phyloP scores from a whole-genome alignment of 2,888 invertebrate species.

The Eupithecia subumbrata region DNA sequence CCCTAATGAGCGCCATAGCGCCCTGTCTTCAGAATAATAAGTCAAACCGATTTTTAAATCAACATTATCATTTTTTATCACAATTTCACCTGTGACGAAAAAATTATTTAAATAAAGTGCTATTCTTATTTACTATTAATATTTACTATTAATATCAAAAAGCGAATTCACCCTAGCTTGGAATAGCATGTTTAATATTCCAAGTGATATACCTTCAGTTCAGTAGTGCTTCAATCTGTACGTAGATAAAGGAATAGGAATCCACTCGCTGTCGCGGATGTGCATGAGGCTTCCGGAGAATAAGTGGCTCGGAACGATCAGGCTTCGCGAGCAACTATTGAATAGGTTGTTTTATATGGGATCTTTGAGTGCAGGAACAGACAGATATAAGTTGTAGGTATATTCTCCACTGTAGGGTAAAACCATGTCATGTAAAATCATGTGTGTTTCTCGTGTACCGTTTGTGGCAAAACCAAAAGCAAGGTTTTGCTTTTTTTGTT shows the following conservation, averaged over 20 bases:
- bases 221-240: background rate
- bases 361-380: background rate
- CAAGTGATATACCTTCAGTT: background rate
- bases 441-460: background rate
- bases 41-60: background rate
- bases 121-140: background rate
- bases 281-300: slow-evolving; percentile 1
- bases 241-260: slow-evolving; percentile 1
- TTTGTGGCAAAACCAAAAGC: background rate
- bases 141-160: background rate
- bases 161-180: background rate
- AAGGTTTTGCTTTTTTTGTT: too few relatives aligned
- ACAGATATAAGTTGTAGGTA: background rate
- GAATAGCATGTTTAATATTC: background rate
- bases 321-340: background rate
- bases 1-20: too few relatives aligned
- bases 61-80: background rate
- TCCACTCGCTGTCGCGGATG: background rate
- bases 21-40: background rate
- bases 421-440: too few relatives aligned
- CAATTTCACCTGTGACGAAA: background rate
- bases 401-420: too few relatives aligned
- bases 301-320: slow-evolving; percentile 5
- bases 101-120: background rate
- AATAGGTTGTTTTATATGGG: background rate